These are phyloP conservation scores for Microcebus griseorufus DNA, from an alignment of 2,113 vertebrate genomes.

Conservation along the genomic window DNA sequence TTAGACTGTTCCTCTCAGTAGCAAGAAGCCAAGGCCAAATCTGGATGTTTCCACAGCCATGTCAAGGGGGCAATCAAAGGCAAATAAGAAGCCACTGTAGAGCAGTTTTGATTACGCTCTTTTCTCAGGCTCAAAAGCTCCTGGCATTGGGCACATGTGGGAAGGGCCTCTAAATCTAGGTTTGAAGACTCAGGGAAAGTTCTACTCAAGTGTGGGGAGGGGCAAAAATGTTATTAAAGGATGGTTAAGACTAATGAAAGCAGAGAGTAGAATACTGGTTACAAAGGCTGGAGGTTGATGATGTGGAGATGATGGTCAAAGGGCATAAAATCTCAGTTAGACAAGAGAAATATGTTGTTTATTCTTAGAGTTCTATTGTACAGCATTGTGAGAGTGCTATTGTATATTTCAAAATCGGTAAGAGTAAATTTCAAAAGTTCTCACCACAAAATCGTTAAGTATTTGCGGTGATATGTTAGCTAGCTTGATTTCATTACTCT, in stretches of 20 bases:
- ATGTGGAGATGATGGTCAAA: neutral
- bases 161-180: neutral
- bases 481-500: neutral
- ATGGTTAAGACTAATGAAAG: neutral
- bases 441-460: neutral
- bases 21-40: neutral
- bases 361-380: too few species aligned
- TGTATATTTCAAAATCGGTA: neutral
- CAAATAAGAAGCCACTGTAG: neutral
- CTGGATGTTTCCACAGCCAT: neutral
- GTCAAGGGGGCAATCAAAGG: neutral
- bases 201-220: neutral
- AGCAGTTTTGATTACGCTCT: neutral
- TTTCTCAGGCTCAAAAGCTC: too few species aligned
- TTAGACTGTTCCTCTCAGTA: neutral
- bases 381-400: too few species aligned
- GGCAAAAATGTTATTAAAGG: neutral
- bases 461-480: neutral
- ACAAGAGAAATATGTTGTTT: too few species aligned
- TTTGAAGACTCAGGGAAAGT: neutral
- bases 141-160: fast-evolving
- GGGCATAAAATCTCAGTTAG: neutral
- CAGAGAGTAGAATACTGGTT: neutral
- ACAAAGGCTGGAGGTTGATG: neutral
- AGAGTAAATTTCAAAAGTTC: neutral